phyloP scores from a whole-genome alignment of 2,888 invertebrate genomes.

The Eupithecia vulgata region DNA sequence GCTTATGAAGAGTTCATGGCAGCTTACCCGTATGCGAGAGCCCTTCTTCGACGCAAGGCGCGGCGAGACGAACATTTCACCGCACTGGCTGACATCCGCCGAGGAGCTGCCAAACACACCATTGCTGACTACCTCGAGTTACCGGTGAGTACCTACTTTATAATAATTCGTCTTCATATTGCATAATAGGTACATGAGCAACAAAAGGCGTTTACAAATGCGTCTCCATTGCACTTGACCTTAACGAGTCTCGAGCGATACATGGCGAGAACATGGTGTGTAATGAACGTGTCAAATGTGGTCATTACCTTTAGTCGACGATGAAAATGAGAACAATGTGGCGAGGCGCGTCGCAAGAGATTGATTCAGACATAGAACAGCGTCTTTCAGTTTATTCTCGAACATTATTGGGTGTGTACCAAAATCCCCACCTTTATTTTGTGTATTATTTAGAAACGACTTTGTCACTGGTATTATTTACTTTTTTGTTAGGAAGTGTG shows the following conservation, averaged over 20 bases:
- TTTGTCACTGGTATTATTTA: background rate
- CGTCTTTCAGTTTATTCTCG: slow-evolving; percentile 35
- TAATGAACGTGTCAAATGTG: slow-evolving; percentile 72
- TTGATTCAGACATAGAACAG: slow-evolving; percentile 73
- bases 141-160: slow-evolving; percentile 86
- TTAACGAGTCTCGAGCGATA: slow-evolving; percentile 54
- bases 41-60: slow-evolving; percentile 85
- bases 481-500: background rate
- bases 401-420: background rate
- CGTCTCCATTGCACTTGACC: slow-evolving; percentile 67
- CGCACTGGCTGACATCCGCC: slow-evolving; percentile 86
- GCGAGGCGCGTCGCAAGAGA: slow-evolving; percentile 59
- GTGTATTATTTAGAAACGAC: background rate
- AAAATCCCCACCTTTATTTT: slow-evolving; percentile 18
- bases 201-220: slow-evolving; percentile 48
- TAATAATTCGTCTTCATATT: slow-evolving; percentile 34
- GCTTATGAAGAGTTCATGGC: slow-evolving; percentile 87
- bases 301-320: slow-evolving; percentile 73
- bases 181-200: slow-evolving; percentile 52
- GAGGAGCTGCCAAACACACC: slow-evolving; percentile 86
- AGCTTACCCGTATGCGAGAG: slow-evolving; percentile 84
- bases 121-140: slow-evolving; percentile 86
- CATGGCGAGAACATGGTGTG: slow-evolving; percentile 48
- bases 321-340: slow-evolving; percentile 73
- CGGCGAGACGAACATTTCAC: slow-evolving; percentile 87